A percentile compares a stretch with the other conserved stretches of the same genome.
Conservation (phyloP, 2,888 invertebrate species). For the Drosophila quinaria region DNA sequence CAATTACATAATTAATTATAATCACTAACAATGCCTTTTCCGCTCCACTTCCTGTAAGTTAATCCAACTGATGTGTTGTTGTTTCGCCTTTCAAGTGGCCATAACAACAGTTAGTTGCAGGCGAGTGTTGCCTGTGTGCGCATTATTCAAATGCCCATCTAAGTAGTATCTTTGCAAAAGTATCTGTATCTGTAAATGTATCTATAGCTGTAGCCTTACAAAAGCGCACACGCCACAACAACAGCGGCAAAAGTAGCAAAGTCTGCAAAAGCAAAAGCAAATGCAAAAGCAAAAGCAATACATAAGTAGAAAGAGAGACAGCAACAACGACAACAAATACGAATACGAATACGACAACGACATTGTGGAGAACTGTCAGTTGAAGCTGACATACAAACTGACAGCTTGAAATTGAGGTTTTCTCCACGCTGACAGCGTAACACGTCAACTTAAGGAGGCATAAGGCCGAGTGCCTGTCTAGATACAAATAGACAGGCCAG, state of each 20-base stretch:
- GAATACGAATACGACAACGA: constrained; percentile 51
- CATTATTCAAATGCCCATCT: constrained; percentile 78
- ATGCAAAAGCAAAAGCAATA: constrained; percentile 38
- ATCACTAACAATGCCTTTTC: neutral
- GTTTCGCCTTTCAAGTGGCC: constrained; percentile 31
- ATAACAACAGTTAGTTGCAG: constrained; percentile 37
- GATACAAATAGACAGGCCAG: constrained; percentile 76
- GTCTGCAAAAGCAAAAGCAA: constrained; percentile 41
- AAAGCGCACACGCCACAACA: constrained; percentile 43
- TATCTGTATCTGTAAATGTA: constrained; percentile 32
- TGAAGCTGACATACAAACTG: constrained; percentile 84
- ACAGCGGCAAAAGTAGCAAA: constrained; percentile 26
- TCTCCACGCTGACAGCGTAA: constrained; percentile 82
- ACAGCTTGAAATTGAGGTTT: constrained; percentile 85
- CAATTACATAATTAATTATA: neutral
- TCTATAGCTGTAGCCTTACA: constrained; percentile 32
- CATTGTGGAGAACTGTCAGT: constrained; percentile 83
- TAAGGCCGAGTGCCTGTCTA: constrained; percentile 81
- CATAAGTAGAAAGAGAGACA: constrained; percentile 46
- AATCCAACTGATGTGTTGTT: constrained; percentile 32
- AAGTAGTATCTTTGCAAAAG: constrained; percentile 62
- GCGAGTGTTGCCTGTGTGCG: constrained; percentile 34
- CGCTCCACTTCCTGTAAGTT: constrained; percentile 4
- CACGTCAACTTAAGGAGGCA: constrained; percentile 82
- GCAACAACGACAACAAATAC: constrained; percentile 40